Conservation (phyloP, 2,797 vertebrate species). For the Decapterus maruadsi region DNA sequence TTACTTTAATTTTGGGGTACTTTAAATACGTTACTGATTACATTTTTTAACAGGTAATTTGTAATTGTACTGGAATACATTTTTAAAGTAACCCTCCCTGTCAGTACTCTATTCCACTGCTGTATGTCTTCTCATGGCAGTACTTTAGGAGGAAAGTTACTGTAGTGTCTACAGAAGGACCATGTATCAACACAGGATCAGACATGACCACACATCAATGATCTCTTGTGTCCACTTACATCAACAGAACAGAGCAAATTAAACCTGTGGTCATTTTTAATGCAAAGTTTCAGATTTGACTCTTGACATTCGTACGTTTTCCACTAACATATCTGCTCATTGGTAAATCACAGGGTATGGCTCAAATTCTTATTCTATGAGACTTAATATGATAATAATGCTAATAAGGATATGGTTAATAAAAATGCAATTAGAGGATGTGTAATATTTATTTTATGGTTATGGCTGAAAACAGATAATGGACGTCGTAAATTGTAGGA, state of each 20-base stretch:
- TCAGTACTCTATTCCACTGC: constrained; percentile 93
- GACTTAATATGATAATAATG: constrained; percentile 18
- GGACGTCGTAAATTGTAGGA: neutral
- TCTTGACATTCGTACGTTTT: constrained; percentile 5
- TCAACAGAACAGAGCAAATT: constrained; percentile 77
- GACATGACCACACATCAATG: constrained; percentile 73
- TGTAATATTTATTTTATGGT: neutral
- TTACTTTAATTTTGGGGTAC: too few relatives aligned
- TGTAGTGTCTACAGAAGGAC: constrained; percentile 83
- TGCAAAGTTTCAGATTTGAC: constrained; percentile 25
- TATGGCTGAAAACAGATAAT: constrained; percentile 24
- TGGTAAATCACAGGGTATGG: constrained; percentile 3
- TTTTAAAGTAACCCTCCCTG: too few relatives aligned
- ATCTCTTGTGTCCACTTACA: constrained; percentile 77
- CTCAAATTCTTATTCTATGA: neutral
- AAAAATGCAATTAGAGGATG: constrained; percentile 14
- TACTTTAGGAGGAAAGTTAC: constrained; percentile 92
- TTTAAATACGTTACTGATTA: too few relatives aligned
- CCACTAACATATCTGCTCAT: constrained; percentile 1
- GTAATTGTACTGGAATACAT: too few relatives aligned
- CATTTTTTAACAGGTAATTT: too few relatives aligned
- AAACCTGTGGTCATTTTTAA: constrained; percentile 62
- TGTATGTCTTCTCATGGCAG: constrained; percentile 93
- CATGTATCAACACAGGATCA: constrained; percentile 65
- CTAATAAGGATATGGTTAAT: constrained; percentile 1